phyloP scores from a whole-genome alignment of 2,888 invertebrate species.

The Perdita meconis region DNA sequence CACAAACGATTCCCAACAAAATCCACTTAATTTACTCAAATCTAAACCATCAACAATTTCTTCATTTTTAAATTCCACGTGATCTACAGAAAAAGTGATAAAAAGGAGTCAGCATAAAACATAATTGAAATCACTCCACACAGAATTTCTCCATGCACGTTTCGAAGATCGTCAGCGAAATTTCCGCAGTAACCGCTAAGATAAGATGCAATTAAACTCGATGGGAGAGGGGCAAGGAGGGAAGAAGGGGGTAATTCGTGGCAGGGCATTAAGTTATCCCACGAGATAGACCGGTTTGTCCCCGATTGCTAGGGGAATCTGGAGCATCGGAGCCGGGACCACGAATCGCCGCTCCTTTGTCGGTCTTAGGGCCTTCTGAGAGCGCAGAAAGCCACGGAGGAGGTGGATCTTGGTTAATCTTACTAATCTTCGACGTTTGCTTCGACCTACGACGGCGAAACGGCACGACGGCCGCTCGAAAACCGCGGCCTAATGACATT shows the following conservation, averaged over 20 bases:
- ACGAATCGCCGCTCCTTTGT: constrained; percentile 57
- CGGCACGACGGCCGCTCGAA: constrained; percentile 46
- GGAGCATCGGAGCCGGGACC: constrained; percentile 48
- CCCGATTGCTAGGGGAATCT: constrained; percentile 19
- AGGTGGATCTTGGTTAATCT: constrained; percentile 75
- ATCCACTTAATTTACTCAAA: too few species aligned
- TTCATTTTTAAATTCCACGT: too few species aligned
- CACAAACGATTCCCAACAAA: too few species aligned
- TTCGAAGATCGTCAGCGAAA: background rate
- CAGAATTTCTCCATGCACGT: background rate
- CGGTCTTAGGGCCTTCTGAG: constrained; percentile 43
- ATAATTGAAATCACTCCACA: too few species aligned
- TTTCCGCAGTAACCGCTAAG: constrained; percentile 25
- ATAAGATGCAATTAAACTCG: constrained; percentile 71
- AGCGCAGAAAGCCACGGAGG: constrained; percentile 42
- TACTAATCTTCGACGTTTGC: constrained; percentile 74
- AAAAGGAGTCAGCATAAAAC: too few species aligned
- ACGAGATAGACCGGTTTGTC: constrained; percentile 49
- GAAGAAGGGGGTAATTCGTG: constrained; percentile 18
- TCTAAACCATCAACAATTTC: too few species aligned
- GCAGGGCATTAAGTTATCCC: constrained; percentile 63
- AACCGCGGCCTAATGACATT: constrained; percentile 70
- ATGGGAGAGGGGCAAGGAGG: constrained; percentile 26
- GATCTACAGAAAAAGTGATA: too few species aligned
- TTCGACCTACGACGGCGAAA: constrained; percentile 46